These are phyloP conservation scores for Bugulina stolonifera DNA, from an alignment of 2,888 invertebrate species.

Conservation along the genomic window DNA sequence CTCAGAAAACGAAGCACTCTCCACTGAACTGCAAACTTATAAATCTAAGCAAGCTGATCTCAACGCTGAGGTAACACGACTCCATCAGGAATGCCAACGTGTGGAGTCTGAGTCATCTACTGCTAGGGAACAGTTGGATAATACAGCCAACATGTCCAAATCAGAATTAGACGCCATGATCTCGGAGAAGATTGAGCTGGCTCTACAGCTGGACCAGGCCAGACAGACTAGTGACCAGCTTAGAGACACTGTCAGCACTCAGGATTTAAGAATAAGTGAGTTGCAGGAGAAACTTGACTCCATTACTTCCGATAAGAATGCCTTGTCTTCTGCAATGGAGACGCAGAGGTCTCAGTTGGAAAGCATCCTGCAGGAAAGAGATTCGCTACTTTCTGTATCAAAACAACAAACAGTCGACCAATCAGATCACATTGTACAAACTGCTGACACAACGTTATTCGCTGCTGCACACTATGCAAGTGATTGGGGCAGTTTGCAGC, in stretches of 20 bases:
- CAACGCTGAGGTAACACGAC: not conserved
- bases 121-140: not conserved
- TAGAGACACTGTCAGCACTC: not conserved
- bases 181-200: constrained; percentile 12
- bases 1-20: not conserved
- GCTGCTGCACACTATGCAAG: not conserved
- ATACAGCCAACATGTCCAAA: not conserved
- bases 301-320: not conserved
- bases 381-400: not conserved
- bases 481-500: not conserved
- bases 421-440: not conserved
- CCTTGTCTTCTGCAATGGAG: not conserved
- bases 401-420: too few species aligned
- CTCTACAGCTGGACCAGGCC: not conserved
- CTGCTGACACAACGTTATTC: not conserved
- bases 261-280: not conserved
- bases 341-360: not conserved
- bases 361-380: not conserved
- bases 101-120: not conserved
- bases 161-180: constrained; percentile 13
- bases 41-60: not conserved
- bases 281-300: not conserved
- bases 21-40: not conserved
- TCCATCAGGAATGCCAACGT: not conserved
- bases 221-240: not conserved